These are phyloP conservation scores for Pseudeuparius sepicola DNA, from an alignment of 2,888 invertebrate genomes.

Conservation along the genomic window DNA sequence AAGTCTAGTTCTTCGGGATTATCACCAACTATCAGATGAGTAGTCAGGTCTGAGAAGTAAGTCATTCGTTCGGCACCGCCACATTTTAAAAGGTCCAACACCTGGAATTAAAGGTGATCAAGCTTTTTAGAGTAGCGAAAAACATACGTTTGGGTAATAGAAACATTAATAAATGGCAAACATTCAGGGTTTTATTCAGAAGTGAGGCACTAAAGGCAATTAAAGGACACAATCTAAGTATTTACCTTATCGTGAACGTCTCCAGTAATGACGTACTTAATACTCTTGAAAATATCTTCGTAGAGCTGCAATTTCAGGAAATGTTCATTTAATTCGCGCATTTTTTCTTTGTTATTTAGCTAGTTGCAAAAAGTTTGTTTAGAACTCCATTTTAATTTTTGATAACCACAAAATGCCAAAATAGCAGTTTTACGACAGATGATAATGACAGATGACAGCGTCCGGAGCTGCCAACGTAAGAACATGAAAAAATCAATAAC, in stretches of 20 bases:
- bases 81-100: constrained; percentile 64
- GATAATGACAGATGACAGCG: no score
- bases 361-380: no score
- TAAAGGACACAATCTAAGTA: no score
- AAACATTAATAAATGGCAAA: constrained; percentile 8
- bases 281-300: constrained; percentile 66
- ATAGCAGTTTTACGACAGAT: no score
- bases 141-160: neutral
- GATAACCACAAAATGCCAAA: no score
- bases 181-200: no score
- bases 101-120: constrained; percentile 44
- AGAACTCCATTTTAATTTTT: no score
- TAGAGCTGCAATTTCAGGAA: constrained; percentile 39
- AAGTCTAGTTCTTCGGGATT: constrained; percentile 80
- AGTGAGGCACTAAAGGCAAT: no score
- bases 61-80: constrained; percentile 82
- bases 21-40: constrained; percentile 82
- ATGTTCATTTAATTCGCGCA: constrained; percentile 36
- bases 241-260: constrained; percentile 63
- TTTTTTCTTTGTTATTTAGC: constrained; percentile 22
- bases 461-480: no score
- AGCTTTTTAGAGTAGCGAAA: neutral
- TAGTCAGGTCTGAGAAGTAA: constrained; percentile 85
- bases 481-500: no score
- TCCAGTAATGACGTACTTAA: constrained; percentile 75